These are phyloP conservation scores for Rhodeus uyekii DNA, from an alignment of 2,797 vertebrate species.

Conservation along the genomic window DNA sequence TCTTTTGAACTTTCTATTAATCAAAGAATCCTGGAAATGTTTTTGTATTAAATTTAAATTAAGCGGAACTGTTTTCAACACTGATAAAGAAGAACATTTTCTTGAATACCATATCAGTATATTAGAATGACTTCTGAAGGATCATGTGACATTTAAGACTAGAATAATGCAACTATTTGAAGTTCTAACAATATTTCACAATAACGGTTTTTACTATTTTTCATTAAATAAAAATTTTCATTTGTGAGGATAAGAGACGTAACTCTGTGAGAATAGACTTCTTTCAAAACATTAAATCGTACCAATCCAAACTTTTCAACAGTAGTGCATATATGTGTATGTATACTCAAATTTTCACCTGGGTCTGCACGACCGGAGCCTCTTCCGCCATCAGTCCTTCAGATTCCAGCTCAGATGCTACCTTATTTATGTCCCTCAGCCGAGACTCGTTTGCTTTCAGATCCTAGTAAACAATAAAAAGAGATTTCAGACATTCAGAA, in stretches of 20 bases:
- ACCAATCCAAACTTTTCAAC: not conserved
- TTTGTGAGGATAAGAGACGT: too few species aligned
- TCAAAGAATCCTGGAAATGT: not conserved
- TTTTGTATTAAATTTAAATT: not conserved
- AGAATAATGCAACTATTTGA: not conserved
- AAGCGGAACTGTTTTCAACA: not conserved
- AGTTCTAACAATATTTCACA: not conserved
- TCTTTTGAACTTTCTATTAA: not conserved
- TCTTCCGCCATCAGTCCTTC: conserved; percentile 98
- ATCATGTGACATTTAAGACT: not conserved
- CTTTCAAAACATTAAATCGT: not conserved
- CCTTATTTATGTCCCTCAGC: conserved; percentile 97
- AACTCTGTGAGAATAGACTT: not conserved
- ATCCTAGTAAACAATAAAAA: conserved; percentile 75
- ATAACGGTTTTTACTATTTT: not conserved
- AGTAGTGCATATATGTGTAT: not conserved
- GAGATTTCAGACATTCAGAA: not conserved
- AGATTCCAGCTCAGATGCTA: conserved; percentile 95
- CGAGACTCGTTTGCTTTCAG: conserved; percentile 98
- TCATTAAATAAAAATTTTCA: not conserved
- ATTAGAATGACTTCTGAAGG: not conserved
- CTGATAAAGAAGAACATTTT: not conserved
- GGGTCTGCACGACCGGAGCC: conserved; percentile 82
- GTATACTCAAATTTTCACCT: conserved; percentile 62
- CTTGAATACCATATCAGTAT: not conserved